phyloP scores from a whole-genome alignment of 92 coral and sea anemone species.

The Anthopleura xanthogrammica region DNA sequence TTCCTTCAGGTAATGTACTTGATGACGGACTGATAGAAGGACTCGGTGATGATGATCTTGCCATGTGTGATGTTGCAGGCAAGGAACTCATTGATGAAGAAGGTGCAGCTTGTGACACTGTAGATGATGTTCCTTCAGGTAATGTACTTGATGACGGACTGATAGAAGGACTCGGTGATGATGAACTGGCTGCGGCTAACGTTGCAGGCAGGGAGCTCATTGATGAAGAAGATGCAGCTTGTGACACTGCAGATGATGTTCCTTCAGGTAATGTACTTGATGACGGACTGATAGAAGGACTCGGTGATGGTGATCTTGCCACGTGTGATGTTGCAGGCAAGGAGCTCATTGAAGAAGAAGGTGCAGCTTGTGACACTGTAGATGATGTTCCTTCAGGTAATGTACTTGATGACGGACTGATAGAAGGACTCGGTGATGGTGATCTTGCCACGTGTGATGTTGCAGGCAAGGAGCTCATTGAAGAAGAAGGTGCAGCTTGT shows the following conservation, averaged over 20 bases:
- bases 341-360: background rate
- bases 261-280: background rate
- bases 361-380: background rate
- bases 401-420: background rate
- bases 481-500: no score
- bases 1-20: no score
- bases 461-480: background rate
- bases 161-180: background rate
- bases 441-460: background rate
- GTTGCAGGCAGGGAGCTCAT: background rate
- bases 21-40: no score
- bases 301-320: background rate
- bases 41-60: no score
- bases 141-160: background rate
- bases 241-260: background rate
- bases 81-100: background rate
- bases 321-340: background rate
- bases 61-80: background rate
- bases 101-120: no score
- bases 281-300: background rate
- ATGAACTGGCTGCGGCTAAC: background rate
- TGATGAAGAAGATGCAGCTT: background rate
- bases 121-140: no score
- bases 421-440: background rate
- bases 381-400: background rate